Base-by-base conservation (phyloP, 2,888 invertebrate species). In the Hirtodrosophila alboralis region DNA sequence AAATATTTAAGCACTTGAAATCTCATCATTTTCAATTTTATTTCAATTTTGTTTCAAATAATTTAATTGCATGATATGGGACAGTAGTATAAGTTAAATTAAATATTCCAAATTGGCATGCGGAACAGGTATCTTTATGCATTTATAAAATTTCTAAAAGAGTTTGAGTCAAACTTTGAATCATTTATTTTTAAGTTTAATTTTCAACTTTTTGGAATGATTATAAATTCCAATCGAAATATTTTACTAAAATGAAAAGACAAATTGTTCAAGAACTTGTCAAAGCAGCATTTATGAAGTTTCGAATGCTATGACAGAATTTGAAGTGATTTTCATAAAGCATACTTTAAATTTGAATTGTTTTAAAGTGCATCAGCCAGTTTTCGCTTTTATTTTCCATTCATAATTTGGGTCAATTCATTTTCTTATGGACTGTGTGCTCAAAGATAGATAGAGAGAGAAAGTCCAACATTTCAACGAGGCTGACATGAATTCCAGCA, bases 381-480 rank as follows among this genome's bases (percentile, higher is more conserved):
- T n/a, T 69, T 61, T 49, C 28, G 31, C 41, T 57, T 45, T 37
- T 18, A 21, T n/a, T 18, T 23, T 23, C 2, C 34, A 37, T 18
- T 13, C 7, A 37, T 47, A 68, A 84, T 84, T 70, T 74, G 62
- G 77, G 78, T 74, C 74, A 74, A 73, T 76, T 54, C 52, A 62
- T 45, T 14, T 66, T 65, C 63, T 67, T 53, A 59, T 57, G 54
- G 56, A 62, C n/a, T n/a, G 61, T 38, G 10, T 18, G 21, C 3
- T 7, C 21, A n/a, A 12, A 41, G 27, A 10, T 31, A 6, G 26
- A 16, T 18, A 13, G 23, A 13, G 13, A 9, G 21, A 37, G 14
- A 28, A 28, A 56, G 28, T 33, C 41, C 13, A 36, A 41, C 43
- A 67, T 44, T 49, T 47, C 37, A 36, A 30, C 9, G 53, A n/a